phyloP scores from a whole-genome alignment of 1,140 invertebrate genomes.

The Drosophila repleta region DNA sequence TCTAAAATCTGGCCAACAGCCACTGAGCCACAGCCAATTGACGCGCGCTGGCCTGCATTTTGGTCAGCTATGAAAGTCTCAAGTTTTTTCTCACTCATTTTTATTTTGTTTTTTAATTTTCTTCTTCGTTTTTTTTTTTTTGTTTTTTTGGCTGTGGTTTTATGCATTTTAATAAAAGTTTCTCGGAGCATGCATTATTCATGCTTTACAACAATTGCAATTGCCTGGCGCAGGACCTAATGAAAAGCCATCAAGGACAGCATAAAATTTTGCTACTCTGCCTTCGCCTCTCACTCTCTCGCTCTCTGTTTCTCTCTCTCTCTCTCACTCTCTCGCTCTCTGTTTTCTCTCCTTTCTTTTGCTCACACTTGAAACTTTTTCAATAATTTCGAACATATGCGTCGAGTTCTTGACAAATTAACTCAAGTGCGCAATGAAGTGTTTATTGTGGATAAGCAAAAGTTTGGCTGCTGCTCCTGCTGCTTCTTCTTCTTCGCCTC shows the following conservation, averaged over 20 bases:
- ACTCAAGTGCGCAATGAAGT: conserved; percentile 79
- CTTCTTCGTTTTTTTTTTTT: conserved; percentile 17
- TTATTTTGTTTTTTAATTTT: conserved; percentile 6
- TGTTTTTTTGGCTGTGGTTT: conserved; percentile 44
- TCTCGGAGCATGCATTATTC: conserved; percentile 71
- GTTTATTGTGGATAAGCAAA: conserved; percentile 68
- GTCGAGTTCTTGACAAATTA: conserved; percentile 73
- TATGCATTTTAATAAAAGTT: conserved; percentile 73
- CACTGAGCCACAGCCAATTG: conserved; percentile 24
- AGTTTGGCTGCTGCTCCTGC: conserved; percentile 34
- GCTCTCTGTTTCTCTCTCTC: background rate
- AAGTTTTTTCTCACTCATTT: conserved; percentile 10
- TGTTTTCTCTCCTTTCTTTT: conserved; percentile 2
- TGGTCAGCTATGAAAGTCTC: conserved; percentile 37
- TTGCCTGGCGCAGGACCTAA: conserved; percentile 56
- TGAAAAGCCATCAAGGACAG: conserved; percentile 64
- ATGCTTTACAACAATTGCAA: conserved; percentile 72
- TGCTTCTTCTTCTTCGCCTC: conserved; percentile 3
- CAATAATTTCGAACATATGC: conserved; percentile 72
- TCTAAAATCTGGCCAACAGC: background rate
- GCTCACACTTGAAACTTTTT: conserved; percentile 68
- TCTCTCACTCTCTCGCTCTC: background rate
- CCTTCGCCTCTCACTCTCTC: background rate
- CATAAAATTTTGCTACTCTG: background rate
- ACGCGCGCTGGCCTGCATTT: conserved; percentile 34